phyloP scores from a whole-genome alignment of 2,113 vertebrate species.

The sheep (Ovis aries) region DNA sequence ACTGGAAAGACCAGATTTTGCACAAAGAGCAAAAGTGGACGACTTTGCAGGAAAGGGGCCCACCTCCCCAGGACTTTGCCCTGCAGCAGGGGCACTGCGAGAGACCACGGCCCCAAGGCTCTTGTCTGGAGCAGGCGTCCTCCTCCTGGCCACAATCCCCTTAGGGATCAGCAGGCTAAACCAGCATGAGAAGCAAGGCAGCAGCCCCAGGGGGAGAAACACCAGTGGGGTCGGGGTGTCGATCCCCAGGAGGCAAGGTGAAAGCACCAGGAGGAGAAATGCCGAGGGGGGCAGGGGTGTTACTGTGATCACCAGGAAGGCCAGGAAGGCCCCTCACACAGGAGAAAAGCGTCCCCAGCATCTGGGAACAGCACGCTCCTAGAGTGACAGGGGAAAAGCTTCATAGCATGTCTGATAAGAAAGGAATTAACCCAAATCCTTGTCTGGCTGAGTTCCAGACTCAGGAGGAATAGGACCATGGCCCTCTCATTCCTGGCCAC shows the following conservation, averaged over 20 bases:
- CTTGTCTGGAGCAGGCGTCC: background rate
- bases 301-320: background rate
- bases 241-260: background rate
- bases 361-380: background rate
- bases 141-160: background rate
- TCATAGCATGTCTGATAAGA: background rate
- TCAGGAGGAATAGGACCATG: background rate
- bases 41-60: background rate
- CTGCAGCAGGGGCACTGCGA: background rate
- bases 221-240: background rate
- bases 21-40: background rate
- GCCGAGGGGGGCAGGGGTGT: background rate
- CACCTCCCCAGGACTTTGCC: background rate
- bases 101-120: no score
- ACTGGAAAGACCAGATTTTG: background rate
- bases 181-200: background rate
- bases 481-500: background rate
- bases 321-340: background rate
- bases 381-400: background rate
- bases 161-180: background rate
- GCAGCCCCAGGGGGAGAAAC: background rate
- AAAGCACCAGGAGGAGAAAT: background rate
- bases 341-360: background rate
- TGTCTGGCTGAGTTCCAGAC: background rate
- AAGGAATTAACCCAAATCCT: constrained; percentile 41